Evolutionary conservation across 2,113 vertebrate genomes (phyloP), one percentile per base, ranked within the genome.

Genomic region (Tenebrosternarchus preto): DNA sequence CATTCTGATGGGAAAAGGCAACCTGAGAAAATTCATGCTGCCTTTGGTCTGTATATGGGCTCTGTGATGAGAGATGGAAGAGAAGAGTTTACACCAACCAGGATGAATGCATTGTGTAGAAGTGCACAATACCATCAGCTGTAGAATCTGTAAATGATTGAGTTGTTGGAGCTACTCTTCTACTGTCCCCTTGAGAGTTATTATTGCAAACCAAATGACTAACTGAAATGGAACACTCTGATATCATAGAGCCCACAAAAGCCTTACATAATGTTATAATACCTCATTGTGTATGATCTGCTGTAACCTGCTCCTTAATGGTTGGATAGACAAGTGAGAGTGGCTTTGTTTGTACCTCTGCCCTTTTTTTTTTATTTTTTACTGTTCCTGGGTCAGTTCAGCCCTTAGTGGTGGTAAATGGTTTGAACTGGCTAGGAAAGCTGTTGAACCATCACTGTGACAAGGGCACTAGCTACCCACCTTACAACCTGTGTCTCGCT

Each of bases 401-500:
- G 0, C 24, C 70, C 17, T 46, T 68, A 39, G 8, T 78, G 11
- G 24, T 36, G 31, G 53, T 39, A 27, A 22, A 39, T 17, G 17
- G 22, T 43, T 33, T 31, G 17, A 69, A 56, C 27, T 67, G 46
- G 11, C 46, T 60, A 68, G 56, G 29, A 59, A 68, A 25, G 43
- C 63, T 33, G 27, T 15, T 31, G 27, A 5, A 6, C 63, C 19
- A 29, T 27, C 55, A 22, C 2, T 59, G 33, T 69, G 57, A 66
- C 36, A 68, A 17, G n/a, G 64, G 60, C 12, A 17, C 46, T 55
- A 53, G 39, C 46, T 69, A 64, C 33, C 55, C 11, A 82, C 74
- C 82, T 80, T 82, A 59, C 64, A 75, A n/a, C 25, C 24, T 24
- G 73, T 59, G 27, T 68, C 76, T 85, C 59, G 36, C 24, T 78